These are phyloP conservation scores for Anarhynchus alexandrinus DNA, from an alignment of 2,113 vertebrate species.

Conservation along the genomic window DNA sequence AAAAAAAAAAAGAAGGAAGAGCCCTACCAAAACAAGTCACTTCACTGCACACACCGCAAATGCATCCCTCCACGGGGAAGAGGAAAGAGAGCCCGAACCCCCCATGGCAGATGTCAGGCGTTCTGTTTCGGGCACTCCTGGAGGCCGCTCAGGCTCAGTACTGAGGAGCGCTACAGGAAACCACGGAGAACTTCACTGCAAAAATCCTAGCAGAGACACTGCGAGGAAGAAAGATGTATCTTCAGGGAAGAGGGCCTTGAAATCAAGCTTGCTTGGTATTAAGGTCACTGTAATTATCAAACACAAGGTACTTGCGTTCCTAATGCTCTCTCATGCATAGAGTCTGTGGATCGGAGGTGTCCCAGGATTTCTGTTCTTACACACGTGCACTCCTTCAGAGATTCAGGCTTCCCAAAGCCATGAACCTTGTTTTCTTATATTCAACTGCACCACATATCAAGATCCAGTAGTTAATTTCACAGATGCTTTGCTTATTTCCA, in stretches of 20 bases:
- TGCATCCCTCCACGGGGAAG: not conserved
- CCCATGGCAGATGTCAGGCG: not conserved
- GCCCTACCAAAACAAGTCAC: constrained; percentile 3
- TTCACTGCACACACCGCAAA: not conserved
- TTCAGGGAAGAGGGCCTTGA: not conserved
- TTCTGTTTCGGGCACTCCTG: not conserved
- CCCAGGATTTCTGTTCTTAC: not conserved
- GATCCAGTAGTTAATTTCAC: not conserved
- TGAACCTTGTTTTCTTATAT: not conserved
- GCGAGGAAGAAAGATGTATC: not conserved
- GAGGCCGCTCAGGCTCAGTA: not conserved
- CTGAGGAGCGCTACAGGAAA: not conserved
- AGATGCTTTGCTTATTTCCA: not conserved
- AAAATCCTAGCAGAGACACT: not conserved
- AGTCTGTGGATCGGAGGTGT: not conserved
- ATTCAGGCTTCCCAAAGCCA: not conserved
- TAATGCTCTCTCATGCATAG: not conserved
- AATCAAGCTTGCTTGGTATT: not conserved
- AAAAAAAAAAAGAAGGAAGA: not conserved
- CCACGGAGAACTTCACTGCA: rapidly evolving
- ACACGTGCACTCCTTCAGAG: not conserved
- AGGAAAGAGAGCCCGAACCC: not conserved
- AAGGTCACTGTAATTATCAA: not conserved
- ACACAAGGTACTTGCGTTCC: not conserved
- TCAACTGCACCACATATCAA: not conserved